phyloP scores from a whole-genome alignment of 2,888 invertebrate genomes.

The Dicycla oo region DNA sequence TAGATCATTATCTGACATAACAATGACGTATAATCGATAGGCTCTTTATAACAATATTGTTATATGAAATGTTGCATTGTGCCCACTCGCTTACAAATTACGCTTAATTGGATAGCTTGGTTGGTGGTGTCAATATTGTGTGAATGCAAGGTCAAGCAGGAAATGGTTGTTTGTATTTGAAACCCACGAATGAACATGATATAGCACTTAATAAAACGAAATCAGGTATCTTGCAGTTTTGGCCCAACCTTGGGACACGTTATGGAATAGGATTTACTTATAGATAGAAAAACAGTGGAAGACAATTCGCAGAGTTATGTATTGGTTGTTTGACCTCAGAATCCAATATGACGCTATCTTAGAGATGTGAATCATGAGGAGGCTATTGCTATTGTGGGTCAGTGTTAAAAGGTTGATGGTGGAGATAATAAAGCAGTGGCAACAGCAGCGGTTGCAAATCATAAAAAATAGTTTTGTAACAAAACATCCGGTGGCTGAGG shows the following conservation, averaged over 20 bases:
- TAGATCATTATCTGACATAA: no score
- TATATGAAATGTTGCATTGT: background rate
- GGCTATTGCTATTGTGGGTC: background rate
- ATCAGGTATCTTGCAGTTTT: background rate
- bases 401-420: constrained; percentile 3
- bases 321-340: background rate
- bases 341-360: background rate
- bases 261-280: no score
- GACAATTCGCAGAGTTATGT: background rate
- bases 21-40: no score
- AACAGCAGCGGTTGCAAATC: constrained; percentile 1
- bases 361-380: background rate
- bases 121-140: background rate
- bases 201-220: background rate
- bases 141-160: constrained; percentile 9
- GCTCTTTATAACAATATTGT: no score
- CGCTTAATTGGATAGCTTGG: constrained; percentile 5
- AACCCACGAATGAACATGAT: background rate
- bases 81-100: constrained; percentile 2
- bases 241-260: no score
- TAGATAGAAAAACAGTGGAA: background rate
- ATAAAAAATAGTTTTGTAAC: constrained; percentile 41
- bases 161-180: background rate
- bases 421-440: background rate
- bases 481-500: constrained; percentile 38